Percentiles rank a stretch among this genome's conserved stretches.
These are phyloP conservation scores for Nymphalis io DNA, from an alignment of 1,140 invertebrate genomes.

Conservation along the genomic window DNA sequence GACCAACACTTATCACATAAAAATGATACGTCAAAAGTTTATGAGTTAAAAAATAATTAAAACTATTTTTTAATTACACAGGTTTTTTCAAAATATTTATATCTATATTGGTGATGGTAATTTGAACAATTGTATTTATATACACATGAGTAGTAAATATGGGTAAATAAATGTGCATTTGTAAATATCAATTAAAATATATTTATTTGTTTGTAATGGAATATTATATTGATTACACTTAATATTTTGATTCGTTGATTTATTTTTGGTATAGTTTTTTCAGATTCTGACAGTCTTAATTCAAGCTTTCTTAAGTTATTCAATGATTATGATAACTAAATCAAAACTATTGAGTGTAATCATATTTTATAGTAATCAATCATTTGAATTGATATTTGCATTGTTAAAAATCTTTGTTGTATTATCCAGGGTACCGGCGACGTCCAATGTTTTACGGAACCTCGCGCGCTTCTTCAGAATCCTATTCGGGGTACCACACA, in stretches of 20 bases:
- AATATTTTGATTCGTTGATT: neutral
- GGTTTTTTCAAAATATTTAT: conserved; percentile 10
- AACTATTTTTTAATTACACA: neutral
- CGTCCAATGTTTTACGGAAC: conserved; percentile 78
- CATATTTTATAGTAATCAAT: conserved; percentile 11
- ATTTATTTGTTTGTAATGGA: conserved; percentile 14
- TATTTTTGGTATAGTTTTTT: neutral
- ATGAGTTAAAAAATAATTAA: neutral
- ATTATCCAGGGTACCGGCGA: conserved; percentile 72
- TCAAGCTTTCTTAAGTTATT: too few relatives aligned
- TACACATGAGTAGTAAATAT: conserved; percentile 19
- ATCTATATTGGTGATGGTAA: conserved; percentile 31
- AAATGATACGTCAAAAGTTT: conserved; percentile 18
- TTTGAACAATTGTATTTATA: conserved; percentile 13
- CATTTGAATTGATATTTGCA: conserved; percentile 66
- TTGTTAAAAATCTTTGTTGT: conserved; percentile 49
- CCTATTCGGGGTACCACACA: conserved; percentile 70
- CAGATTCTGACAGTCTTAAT: too few relatives aligned
- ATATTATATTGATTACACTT: conserved; percentile 3
- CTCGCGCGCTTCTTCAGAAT: conserved; percentile 78
- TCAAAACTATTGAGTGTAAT: conserved; percentile 16
- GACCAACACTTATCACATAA: neutral
- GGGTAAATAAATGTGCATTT: too few relatives aligned
- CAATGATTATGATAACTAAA: too few relatives aligned
- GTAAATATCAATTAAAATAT: conserved; percentile 73